Evolutionary conservation across 1,140 invertebrate genomes (phyloP).

Genomic region (Musca domestica): DNA sequence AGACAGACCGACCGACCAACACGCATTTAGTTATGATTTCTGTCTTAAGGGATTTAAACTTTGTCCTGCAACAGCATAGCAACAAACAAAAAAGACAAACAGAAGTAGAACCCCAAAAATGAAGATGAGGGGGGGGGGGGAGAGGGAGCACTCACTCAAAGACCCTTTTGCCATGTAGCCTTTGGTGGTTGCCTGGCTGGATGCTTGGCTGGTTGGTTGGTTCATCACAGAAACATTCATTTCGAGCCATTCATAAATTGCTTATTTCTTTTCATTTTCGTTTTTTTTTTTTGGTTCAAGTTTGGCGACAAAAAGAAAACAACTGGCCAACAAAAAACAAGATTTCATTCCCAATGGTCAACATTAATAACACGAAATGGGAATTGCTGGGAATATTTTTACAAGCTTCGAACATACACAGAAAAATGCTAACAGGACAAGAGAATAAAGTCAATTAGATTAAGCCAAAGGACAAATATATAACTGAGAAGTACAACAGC

Average conservation of each 20-base stretch:
- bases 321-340: too few relatives aligned
- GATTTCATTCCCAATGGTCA: slow-evolving; percentile 2
- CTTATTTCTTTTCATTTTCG: neutral
- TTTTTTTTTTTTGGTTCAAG: neutral
- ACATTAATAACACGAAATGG: slow-evolving; percentile 13
- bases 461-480: neutral
- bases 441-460: slow-evolving; percentile 19
- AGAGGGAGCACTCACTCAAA: neutral
- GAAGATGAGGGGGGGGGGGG: neutral
- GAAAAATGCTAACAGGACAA: neutral
- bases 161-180: too few relatives aligned
- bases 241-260: neutral
- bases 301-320: too few relatives aligned
- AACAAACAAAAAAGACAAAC: neutral
- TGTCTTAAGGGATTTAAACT: slow-evolving; percentile 9
- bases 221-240: too few relatives aligned
- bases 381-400: neutral
- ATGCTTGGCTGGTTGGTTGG: too few relatives aligned
- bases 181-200: too few relatives aligned
- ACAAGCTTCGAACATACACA: neutral
- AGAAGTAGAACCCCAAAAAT: neutral
- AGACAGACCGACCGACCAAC: too few relatives aligned
- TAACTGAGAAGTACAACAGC: neutral
- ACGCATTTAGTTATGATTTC: slow-evolving; percentile 2
- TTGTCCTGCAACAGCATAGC: neutral